phyloP scores from a whole-genome alignment of 1,140 invertebrate genomes.

The Bombus fervidus region DNA sequence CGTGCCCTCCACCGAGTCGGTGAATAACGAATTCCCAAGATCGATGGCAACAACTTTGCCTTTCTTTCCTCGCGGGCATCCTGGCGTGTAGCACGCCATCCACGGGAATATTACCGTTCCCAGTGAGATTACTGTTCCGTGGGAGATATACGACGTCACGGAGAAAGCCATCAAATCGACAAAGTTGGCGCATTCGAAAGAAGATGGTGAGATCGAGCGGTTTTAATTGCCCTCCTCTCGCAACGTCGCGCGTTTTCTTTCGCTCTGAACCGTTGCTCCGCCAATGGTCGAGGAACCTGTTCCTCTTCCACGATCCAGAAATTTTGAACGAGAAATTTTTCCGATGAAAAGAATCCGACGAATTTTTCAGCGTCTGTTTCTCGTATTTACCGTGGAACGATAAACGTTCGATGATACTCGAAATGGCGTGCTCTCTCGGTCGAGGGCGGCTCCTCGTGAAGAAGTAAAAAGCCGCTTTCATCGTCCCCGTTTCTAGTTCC shows the following conservation, averaged over 20 bases:
- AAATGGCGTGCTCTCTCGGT: background rate
- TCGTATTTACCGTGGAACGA: background rate
- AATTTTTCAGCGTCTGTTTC: background rate
- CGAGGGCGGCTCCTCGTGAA: background rate
- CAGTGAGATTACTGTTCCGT: background rate
- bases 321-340: background rate
- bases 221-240: background rate
- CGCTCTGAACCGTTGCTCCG: background rate
- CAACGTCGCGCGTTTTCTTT: background rate
- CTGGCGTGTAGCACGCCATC: background rate
- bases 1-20: constrained; percentile 13
- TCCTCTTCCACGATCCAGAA: background rate
- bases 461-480: background rate
- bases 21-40: constrained; percentile 47
- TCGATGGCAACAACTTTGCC: constrained; percentile 40
- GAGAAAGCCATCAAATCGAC: background rate
- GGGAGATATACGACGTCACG: constrained; percentile 14
- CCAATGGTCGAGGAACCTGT: background rate
- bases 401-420: constrained; percentile 8
- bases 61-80: constrained; percentile 18
- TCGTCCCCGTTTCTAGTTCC: background rate
- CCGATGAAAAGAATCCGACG: background rate
- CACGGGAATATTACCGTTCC: constrained; percentile 9
- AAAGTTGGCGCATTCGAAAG: constrained; percentile 14
- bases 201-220: background rate